Evolutionary conservation across 2,888 invertebrate genomes (phyloP).

Genomic region (Tinea trinotella): DNA sequence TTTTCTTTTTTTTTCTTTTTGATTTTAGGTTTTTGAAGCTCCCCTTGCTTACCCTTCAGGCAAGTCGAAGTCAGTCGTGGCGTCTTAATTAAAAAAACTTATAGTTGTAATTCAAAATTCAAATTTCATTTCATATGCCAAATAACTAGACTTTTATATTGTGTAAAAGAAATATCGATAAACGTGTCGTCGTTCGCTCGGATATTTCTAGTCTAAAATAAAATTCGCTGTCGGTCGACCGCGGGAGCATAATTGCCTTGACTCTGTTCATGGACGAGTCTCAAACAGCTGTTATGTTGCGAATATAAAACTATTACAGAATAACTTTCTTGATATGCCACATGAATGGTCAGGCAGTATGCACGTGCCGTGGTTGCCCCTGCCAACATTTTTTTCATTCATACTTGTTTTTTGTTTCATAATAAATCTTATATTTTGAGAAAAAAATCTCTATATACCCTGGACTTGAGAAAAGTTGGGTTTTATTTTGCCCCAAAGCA

Average conservation of each 20-base stretch:
- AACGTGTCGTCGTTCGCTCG: neutral
- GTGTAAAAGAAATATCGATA: neutral
- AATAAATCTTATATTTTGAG: no score
- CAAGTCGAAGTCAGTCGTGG: no score
- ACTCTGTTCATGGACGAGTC: slow-evolving; percentile 2
- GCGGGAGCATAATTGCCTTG: slow-evolving; percentile 4
- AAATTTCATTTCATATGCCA: neutral
- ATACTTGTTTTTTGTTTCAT: neutral
- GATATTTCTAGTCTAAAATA: neutral
- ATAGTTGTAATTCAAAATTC: no score
- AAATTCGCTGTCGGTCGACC: slow-evolving; percentile 6
- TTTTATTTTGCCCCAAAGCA: no score
- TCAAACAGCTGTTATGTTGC: neutral
- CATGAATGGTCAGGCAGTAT: neutral
- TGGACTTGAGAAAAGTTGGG: no score
- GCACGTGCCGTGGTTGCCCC: neutral
- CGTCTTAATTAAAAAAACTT: no score
- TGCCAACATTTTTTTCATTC: slow-evolving; percentile 1
- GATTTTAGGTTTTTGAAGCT: no score
- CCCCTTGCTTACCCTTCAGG: no score
- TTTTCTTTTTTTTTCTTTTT: no score
- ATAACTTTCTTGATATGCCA: neutral
- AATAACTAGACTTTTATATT: neutral
- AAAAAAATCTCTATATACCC: no score
- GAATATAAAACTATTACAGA: neutral